Base-by-base conservation (phyloP, 2,113 vertebrate species). In the Cebidichthys violaceus region DNA sequence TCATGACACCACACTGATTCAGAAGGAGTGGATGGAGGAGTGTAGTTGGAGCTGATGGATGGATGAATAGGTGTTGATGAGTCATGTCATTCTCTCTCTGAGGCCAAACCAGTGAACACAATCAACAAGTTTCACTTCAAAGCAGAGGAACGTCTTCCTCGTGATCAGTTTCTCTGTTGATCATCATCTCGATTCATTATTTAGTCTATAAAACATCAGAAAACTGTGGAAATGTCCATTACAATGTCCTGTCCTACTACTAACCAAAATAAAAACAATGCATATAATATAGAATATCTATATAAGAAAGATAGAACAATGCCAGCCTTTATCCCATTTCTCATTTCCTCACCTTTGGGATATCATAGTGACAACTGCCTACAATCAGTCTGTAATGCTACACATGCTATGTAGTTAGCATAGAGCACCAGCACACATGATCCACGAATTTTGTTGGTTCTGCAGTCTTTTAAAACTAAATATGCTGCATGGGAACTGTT, bases 1-100 rank as follows among this genome's bases (percentile, higher is more conserved):
- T 65, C 62, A 71, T 77, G 79, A 87, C 72, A 83, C 70, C 66
- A n/a, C 55, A 71, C 75, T 84, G 88, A 88, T 81, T 86, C 80
- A 90, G 87, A 82, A 75, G 88, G 70, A 78, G 77, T 66, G 75
- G 84, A 83, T 65, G 88, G 71, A 84, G 79, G 78, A 77, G 75
- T 80, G 77, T 61, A 39, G 54, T 68, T 64, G 73, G 71, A 73
- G 27, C 24, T 14, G 39, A 68, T 24, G 47, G 69, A 43, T 52
- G 75, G 66, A 79, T 37, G 55, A 50, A 70, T 60, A 61, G 64
- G 64, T 75, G 79, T 52, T 18, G 10, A 37, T 87, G 84, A 91
- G 66, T 91, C 82, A 90, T 24, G 14, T 73, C 66, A 69, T 62
- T 78, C 69, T 15, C 69, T 15, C 31, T 37, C 10, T 57, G 37